Evolutionary conservation across 2,113 vertebrate species (phyloP).

Genomic region (Phylloscopus trochilus): DNA sequence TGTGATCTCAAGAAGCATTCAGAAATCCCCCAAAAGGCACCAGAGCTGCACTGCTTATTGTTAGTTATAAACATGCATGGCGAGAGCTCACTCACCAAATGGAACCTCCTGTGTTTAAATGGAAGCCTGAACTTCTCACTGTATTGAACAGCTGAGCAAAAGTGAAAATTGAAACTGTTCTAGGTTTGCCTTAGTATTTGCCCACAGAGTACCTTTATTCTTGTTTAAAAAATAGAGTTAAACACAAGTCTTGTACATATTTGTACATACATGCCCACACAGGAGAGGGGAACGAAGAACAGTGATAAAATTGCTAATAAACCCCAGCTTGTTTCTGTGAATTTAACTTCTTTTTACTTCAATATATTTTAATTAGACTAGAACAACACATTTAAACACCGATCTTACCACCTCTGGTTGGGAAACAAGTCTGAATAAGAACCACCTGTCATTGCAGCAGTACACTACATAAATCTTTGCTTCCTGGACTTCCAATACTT

Average conservation of each 20-base stretch:
- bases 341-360: neutral
- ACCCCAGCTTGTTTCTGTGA: neutral
- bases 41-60: neutral
- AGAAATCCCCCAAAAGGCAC: neutral
- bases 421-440: neutral
- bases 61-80: neutral
- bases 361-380: neutral
- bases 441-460: neutral
- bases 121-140: neutral
- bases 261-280: neutral
- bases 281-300: accelerated
- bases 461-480: neutral
- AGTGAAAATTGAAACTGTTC: neutral
- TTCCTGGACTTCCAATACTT: neutral
- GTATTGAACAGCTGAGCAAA: neutral
- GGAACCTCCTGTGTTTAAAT: neutral
- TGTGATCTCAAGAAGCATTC: neutral
- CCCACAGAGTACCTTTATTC: neutral
- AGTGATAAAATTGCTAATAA: neutral
- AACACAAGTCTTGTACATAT: accelerated
- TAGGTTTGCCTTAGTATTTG: neutral
- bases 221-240: neutral
- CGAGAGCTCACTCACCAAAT: neutral
- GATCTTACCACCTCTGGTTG: neutral
- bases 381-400: neutral